Conservation (phyloP, 2,888 invertebrate genomes). For the Diarsia dahlii region DNA sequence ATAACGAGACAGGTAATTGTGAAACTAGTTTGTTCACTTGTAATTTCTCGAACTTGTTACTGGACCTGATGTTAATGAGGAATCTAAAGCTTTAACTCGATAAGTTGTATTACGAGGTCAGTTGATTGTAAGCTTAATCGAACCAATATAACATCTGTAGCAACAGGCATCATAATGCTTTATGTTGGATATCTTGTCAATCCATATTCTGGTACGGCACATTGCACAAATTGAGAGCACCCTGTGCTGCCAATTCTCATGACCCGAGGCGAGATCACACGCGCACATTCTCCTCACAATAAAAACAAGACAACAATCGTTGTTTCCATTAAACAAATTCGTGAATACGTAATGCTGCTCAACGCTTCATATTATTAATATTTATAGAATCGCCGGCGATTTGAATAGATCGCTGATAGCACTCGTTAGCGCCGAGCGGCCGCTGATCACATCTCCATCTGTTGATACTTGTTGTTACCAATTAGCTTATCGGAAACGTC, state of each 20-base stretch:
- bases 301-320: constrained; percentile 83
- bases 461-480: constrained; percentile 77
- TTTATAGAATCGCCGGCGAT: constrained; percentile 81
- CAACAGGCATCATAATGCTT: not conserved
- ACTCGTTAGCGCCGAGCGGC: constrained; percentile 73
- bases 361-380: constrained; percentile 82
- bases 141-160: not conserved
- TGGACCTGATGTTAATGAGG: constrained; percentile 10
- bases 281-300: constrained; percentile 76
- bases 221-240: constrained; percentile 68
- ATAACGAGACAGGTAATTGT: constrained; percentile 38
- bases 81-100: constrained; percentile 2
- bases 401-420: constrained; percentile 88
- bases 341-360: constrained; percentile 84
- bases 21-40: constrained; percentile 48
- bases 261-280: constrained; percentile 81
- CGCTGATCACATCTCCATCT: constrained; percentile 75
- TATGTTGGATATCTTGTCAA: not conserved
- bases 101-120: not conserved
- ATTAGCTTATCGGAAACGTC: constrained; percentile 82
- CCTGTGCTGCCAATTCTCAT: constrained; percentile 80
- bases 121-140: not conserved
- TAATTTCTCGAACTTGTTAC: constrained; percentile 29
- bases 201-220: not conserved
- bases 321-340: constrained; percentile 87